These are phyloP conservation scores for Chydorus sphaericus DNA, from an alignment of 2,888 invertebrate genomes.

Conservation along the genomic window DNA sequence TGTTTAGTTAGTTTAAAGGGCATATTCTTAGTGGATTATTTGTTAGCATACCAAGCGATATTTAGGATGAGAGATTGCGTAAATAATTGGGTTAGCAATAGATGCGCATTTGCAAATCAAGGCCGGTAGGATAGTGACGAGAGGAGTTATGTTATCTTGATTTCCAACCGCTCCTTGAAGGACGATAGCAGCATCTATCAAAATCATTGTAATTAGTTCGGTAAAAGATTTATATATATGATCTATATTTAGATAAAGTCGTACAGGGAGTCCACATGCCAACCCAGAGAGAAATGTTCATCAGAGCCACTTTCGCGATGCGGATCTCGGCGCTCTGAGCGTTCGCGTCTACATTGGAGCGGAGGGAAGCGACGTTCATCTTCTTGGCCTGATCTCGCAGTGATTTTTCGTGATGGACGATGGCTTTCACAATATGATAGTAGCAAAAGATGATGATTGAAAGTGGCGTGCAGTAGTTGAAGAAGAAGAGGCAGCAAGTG, in stretches of 20 bases:
- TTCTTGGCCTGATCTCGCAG: slow-evolving; percentile 86
- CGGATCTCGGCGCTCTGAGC: slow-evolving; percentile 67
- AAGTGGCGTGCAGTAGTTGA: slow-evolving; percentile 36
- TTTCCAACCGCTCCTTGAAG: slow-evolving; percentile 22
- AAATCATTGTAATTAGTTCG: no score
- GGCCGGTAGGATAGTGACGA: slow-evolving; percentile 27
- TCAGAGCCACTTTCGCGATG: slow-evolving; percentile 49
- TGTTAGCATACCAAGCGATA: slow-evolving; percentile 10
- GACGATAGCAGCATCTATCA: slow-evolving; percentile 22
- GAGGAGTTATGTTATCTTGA: slow-evolving; percentile 23
- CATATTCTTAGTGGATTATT: neutral
- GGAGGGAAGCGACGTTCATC: slow-evolving; percentile 78
- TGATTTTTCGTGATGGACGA: slow-evolving; percentile 64
- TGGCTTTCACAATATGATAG: slow-evolving; percentile 52
- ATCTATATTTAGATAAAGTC: no score
- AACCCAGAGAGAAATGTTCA: slow-evolving; percentile 30
- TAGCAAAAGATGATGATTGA: slow-evolving; percentile 43
- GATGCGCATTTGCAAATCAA: slow-evolving; percentile 33
- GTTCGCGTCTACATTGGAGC: slow-evolving; percentile 54
- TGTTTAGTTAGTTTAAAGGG: neutral
- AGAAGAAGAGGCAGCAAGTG: slow-evolving; percentile 27
- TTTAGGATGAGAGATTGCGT: slow-evolving; percentile 20
- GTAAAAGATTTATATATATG: no score
- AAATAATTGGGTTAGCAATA: slow-evolving; percentile 27
- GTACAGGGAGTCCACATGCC: slow-evolving; percentile 31